phyloP scores from a whole-genome alignment of 2,113 vertebrate genomes.

The Micronycteris hirsuta region DNA sequence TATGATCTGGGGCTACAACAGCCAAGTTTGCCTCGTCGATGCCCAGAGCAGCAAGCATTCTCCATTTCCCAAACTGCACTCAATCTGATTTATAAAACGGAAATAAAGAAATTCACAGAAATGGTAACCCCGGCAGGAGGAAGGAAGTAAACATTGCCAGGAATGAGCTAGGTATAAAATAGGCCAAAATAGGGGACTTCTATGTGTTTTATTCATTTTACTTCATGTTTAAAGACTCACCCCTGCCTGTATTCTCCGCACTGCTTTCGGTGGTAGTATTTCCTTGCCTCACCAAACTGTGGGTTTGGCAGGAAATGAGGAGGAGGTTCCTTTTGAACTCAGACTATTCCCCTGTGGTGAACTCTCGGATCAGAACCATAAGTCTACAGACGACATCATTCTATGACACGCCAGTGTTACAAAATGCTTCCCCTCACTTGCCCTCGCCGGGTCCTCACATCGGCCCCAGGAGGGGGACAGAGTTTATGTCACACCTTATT shows the following conservation, averaged over 20 bases:
- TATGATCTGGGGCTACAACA: neutral
- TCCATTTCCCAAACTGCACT: neutral
- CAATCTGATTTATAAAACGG: neutral
- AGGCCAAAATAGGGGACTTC: neutral
- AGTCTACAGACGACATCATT: neutral
- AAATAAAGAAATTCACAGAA: neutral
- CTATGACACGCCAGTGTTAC: neutral
- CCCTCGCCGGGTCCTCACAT: neutral
- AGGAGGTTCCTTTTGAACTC: neutral
- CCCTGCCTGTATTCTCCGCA: neutral
- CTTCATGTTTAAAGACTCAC: neutral
- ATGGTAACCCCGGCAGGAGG: neutral
- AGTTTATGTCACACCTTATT: neutral
- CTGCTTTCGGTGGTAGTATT: neutral
- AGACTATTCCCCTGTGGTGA: neutral
- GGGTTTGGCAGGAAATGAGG: neutral
- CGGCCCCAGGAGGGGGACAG: neutral
- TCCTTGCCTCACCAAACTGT: neutral
- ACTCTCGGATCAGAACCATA: neutral
- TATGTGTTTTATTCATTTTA: neutral
- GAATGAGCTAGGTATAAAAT: neutral
- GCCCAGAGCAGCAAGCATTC: neutral
- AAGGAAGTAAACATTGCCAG: neutral
- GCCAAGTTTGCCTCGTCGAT: neutral
- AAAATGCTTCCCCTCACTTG: neutral